A percentile compares a stretch with the other conserved stretches of the same genome.
phyloP scores from a whole-genome alignment of 2,797 vertebrate species.

The Megalops cyprinoides region DNA sequence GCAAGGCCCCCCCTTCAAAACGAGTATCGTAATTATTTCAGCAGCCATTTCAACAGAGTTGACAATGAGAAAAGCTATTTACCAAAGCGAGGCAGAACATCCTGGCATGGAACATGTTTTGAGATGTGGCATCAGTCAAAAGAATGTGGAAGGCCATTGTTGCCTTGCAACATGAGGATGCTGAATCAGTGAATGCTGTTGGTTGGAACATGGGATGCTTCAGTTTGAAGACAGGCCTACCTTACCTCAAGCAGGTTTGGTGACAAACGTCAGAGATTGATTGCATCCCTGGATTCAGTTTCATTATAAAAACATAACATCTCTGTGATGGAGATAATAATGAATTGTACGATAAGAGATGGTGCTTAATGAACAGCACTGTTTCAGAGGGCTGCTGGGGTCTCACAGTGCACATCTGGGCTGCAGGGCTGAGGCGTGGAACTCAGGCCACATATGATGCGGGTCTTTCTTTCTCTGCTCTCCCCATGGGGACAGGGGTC shows the following conservation, averaged over 20 bases:
- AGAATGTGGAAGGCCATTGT: background rate
- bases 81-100: background rate
- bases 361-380: background rate
- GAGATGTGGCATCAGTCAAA: background rate
- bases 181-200: background rate
- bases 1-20: slow-evolving; percentile 28
- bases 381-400: background rate
- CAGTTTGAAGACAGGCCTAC: too few species aligned
- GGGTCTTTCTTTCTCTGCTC: slow-evolving; percentile 26
- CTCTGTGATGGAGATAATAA: slow-evolving; percentile 17
- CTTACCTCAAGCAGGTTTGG: too few species aligned
- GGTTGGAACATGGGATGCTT: too few species aligned
- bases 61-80: background rate
- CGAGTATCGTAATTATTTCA: slow-evolving; percentile 12
- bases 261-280: too few species aligned
- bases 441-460: background rate
- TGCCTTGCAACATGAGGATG: background rate
- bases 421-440: slow-evolving; percentile 33
- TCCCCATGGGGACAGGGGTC: slow-evolving; percentile 24
- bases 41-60: slow-evolving; percentile 26
- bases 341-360: slow-evolving; percentile 16
- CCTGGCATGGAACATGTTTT: too few species aligned
- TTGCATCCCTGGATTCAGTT: too few species aligned
- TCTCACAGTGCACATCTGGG: slow-evolving; percentile 35
- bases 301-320: too few species aligned